phyloP scores from a whole-genome alignment of 1,140 invertebrate species.

The Leptopilina boulardi region DNA sequence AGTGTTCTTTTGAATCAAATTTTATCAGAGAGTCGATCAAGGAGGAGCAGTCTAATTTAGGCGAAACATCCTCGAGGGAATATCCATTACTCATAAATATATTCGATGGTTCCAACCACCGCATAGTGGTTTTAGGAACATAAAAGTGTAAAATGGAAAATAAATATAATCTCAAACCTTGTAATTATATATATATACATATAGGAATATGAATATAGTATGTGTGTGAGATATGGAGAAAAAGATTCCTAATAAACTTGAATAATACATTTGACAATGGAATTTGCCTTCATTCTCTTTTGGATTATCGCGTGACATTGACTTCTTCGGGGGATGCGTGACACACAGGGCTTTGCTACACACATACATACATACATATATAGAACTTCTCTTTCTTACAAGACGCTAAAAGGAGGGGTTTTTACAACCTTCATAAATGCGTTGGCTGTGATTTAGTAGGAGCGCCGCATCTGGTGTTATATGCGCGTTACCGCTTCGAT shows the following conservation, averaged over 20 bases:
- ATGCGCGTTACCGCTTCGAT: constrained; percentile 26
- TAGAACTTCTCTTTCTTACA: background rate
- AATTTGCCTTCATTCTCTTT: background rate
- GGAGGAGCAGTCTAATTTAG: constrained; percentile 29
- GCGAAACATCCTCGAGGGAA: constrained; percentile 20
- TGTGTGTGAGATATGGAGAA: background rate
- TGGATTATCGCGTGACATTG: constrained; percentile 30
- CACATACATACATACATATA: too few relatives aligned
- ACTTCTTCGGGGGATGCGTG: constrained; percentile 26
- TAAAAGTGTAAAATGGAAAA: constrained; percentile 12
- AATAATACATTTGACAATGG: background rate
- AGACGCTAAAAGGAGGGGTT: constrained; percentile 26
- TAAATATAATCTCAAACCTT: background rate
- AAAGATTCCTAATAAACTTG: too few relatives aligned
- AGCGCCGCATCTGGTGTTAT: constrained; percentile 52
- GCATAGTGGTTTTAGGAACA: background rate
- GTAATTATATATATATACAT: too few relatives aligned
- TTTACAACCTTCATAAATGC: constrained; percentile 56
- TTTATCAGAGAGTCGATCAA: background rate
- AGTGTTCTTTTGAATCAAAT: background rate
- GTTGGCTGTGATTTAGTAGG: constrained; percentile 54
- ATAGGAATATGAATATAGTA: background rate
- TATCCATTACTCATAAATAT: constrained; percentile 15
- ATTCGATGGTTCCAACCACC: background rate
- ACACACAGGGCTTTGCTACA: constrained; percentile 1